Conservation (phyloP, 1,140 invertebrate species). For the Carposina sasakii region DNA sequence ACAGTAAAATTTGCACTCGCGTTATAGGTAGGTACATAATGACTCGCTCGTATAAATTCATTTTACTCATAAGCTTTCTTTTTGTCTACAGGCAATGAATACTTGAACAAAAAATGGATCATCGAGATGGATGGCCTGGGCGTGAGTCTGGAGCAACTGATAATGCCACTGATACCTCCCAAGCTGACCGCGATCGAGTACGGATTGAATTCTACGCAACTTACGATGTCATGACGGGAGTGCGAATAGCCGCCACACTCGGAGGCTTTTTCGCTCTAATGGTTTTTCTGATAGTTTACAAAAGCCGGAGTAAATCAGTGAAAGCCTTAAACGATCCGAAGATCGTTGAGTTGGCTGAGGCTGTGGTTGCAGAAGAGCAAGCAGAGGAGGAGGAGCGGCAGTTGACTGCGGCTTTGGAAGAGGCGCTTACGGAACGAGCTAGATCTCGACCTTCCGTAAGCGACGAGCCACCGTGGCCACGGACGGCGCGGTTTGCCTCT, state of each 20-base stretch:
- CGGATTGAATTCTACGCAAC: constrained; percentile 88
- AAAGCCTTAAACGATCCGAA: constrained; percentile 80
- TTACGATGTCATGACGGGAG: constrained; percentile 93
- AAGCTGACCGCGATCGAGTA: constrained; percentile 74
- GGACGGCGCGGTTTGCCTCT: constrained; percentile 78
- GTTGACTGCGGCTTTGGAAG: constrained; percentile 80
- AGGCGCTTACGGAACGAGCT: constrained; percentile 73
- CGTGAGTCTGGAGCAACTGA: constrained; percentile 40
- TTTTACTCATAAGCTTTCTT: background rate
- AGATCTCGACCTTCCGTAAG: constrained; percentile 63
- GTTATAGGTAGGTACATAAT: no score
- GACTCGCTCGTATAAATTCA: background rate
- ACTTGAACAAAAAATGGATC: constrained; percentile 62
- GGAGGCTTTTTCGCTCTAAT: constrained; percentile 91
- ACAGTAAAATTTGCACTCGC: background rate
- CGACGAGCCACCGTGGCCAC: constrained; percentile 66
- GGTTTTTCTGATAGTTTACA: constrained; percentile 90
- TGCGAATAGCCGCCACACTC: constrained; percentile 89
- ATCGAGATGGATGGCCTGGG: constrained; percentile 54
- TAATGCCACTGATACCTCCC: constrained; percentile 44
- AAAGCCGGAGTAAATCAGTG: constrained; percentile 83
- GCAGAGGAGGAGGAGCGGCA: constrained; percentile 82
- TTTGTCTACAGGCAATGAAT: constrained; percentile 61
- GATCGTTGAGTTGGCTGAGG: constrained; percentile 77
- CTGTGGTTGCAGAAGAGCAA: constrained; percentile 81